Percentiles rank a stretch among this genome's conserved stretches.
These are phyloP conservation scores for Cancer borealis DNA, from an alignment of 2,888 invertebrate species.

Conservation along the genomic window DNA sequence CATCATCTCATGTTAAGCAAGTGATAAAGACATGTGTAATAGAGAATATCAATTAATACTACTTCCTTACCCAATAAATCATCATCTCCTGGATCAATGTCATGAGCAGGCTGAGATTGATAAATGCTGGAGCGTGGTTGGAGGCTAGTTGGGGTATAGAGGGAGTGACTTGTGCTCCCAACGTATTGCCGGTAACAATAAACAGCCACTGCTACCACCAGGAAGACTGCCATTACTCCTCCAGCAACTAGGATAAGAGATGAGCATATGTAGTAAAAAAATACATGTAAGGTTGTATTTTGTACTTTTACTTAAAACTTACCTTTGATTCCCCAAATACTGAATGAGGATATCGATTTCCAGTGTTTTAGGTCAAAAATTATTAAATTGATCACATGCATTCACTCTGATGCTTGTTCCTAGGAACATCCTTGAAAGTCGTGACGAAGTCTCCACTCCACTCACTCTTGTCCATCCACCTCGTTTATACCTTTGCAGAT, in stretches of 20 bases:
- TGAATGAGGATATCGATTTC: background rate
- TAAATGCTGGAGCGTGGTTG: constrained; percentile 62
- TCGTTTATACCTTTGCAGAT: too few species aligned
- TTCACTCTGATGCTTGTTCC: too few species aligned
- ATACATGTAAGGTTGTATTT: background rate
- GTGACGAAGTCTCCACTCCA: too few species aligned
- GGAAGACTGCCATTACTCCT: constrained; percentile 89
- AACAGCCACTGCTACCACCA: constrained; percentile 89
- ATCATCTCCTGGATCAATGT: constrained; percentile 71
- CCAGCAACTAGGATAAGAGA: constrained; percentile 86
- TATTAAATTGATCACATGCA: too few species aligned
- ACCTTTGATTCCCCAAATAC: background rate
- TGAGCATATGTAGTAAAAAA: background rate
- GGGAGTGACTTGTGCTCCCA: constrained; percentile 61
- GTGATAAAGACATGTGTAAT: background rate
- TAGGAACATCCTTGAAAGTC: too few species aligned
- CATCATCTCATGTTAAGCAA: background rate
- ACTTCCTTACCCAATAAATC: constrained; percentile 68
- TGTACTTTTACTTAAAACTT: background rate
- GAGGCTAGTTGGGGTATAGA: constrained; percentile 68
- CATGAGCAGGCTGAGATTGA: constrained; percentile 68
- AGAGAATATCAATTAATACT: background rate
- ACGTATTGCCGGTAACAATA: constrained; percentile 88
- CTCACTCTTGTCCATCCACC: too few species aligned
- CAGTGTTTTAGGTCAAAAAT: too few species aligned